Evolutionary conservation across 1,140 invertebrate species (phyloP), one percentile per base, ranked within the genome.

Genomic region (Batillaria attramentaria): DNA sequence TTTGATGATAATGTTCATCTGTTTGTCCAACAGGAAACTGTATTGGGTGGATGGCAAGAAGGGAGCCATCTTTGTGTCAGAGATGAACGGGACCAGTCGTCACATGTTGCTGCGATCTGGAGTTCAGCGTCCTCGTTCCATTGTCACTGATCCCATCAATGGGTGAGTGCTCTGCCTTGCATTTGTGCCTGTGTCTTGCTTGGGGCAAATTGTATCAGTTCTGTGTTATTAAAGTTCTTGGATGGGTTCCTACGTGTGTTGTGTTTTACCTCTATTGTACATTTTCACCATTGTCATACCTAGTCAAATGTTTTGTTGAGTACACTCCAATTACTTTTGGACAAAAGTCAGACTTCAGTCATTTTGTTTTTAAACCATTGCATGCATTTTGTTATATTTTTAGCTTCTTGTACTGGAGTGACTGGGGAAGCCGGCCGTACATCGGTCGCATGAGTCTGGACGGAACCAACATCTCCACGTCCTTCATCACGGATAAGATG

Each of bases 381-480:
- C 31, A 33, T 3, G 4, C 65, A 68, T 4, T 35, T 68, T 39
- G 68, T 33, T 65, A 33, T 20, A n/a, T 33, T 78, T 42, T 28
- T 73, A 95, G 95, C 1, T 96, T 97, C 87, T 87, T 99, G 33
- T 99, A 97, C 92, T 99, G 97, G 89, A 97, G 97, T 24, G 98
- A 97, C 5, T 99, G 97, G 97, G 96, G 98, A 89, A 93, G 98
- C 87, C 92, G 88, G 0, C 96, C 98, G 0, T 99, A 97, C 88
- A 99, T 99, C 81, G 98, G 95, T n/a, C 96, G 98, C 90, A 95
- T 99, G 90, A 97, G 97, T 69, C 96, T 99, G 96, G 97, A 99
- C 88, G 98, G 98, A 0, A 94, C 94, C 2, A 98, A 98, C 85
- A 95, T 97, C 82, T 95, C 95, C 0, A 73, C 75, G 0, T 93